Conservation (phyloP, 2,797 vertebrate species). For the Gephyroberyx darwinii region DNA sequence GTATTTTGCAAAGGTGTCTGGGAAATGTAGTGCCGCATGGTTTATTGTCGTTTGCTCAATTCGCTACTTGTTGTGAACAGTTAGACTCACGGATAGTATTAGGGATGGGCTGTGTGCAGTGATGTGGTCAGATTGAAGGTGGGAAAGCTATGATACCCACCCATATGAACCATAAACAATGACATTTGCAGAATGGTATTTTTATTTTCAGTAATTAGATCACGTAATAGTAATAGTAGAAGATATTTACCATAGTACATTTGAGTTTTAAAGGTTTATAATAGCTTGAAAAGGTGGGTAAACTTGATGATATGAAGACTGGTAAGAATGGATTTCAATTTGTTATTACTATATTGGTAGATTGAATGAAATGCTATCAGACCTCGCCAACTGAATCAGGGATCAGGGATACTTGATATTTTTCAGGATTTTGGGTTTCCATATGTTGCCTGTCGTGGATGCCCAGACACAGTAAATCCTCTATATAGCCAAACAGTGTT, state of each 20-base stretch:
- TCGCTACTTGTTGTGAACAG: not conserved
- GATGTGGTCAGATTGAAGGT: not conserved
- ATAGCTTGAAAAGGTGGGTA: not conserved
- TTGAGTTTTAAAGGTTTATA: not conserved
- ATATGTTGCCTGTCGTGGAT: no score
- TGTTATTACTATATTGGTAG: no score
- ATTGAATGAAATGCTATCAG: no score
- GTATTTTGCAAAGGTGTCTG: slow-evolving; percentile 1
- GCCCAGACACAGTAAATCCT: no score
- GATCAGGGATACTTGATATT: no score
- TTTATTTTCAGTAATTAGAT: not conserved
- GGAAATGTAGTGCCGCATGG: slow-evolving; percentile 10
- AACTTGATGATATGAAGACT: not conserved
- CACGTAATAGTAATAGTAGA: not conserved
- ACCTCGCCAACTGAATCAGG: no score
- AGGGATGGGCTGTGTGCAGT: not conserved
- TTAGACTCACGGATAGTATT: not conserved
- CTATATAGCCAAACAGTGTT: no score
- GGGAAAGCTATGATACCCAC: no score
- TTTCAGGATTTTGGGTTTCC: no score
- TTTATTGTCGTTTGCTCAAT: not conserved
- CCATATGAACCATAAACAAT: not conserved
- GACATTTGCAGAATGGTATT: not conserved
- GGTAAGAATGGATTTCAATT: not conserved
- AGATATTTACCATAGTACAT: not conserved